Percentiles rank a stretch among this genome's conserved stretches.
Evolutionary conservation across 2,113 vertebrate species (phyloP).

Genomic region (Calyptomena viridis): DNA sequence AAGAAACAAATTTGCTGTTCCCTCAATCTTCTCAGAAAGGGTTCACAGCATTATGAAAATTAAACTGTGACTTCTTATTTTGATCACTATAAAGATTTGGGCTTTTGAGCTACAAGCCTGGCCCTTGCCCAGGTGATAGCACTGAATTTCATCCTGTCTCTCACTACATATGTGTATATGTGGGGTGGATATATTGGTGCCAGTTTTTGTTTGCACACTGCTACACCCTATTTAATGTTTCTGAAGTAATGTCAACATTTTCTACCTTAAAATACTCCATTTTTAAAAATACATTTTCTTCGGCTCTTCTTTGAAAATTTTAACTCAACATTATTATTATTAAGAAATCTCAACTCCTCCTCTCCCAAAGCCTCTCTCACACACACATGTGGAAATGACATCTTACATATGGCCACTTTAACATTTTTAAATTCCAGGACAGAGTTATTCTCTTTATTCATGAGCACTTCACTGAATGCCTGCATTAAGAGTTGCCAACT

Average conservation of each 20-base stretch:
- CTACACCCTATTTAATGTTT: not conserved
- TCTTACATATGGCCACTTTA: not conserved
- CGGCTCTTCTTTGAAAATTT: not conserved
- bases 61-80: not conserved
- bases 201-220: not conserved
- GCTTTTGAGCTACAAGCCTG: not conserved
- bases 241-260: not conserved
- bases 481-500: conserved; percentile 25
- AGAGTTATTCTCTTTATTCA: conserved; percentile 13
- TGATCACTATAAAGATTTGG: not conserved
- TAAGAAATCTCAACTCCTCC: not conserved
- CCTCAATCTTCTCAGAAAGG: not conserved
- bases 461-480: not conserved
- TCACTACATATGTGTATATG: not conserved
- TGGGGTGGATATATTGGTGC: not conserved
- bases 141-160: not conserved
- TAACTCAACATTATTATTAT: not conserved
- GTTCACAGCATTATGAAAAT: not conserved
- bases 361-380: not conserved
- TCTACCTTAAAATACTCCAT: not conserved
- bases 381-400: not conserved
- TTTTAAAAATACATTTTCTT: not conserved
- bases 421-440: conserved; percentile 6
- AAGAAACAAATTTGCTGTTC: not conserved
- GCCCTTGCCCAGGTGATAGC: not conserved